Base-by-base conservation (phyloP, 2,888 invertebrate species). In the Rugalucina vietnamica region DNA sequence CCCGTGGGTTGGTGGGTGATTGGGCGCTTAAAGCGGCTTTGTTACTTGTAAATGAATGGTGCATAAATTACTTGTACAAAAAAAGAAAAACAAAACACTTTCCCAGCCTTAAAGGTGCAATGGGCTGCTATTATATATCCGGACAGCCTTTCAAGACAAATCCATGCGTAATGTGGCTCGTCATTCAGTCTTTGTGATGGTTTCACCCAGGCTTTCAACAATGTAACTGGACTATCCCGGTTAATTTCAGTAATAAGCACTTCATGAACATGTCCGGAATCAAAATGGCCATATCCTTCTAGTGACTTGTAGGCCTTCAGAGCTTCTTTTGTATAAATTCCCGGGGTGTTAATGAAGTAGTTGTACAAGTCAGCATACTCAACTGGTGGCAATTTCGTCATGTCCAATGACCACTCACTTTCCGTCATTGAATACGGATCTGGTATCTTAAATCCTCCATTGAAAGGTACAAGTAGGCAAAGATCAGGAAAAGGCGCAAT, bases 241-340 rank as follows among this genome's bases (percentile, higher is more conserved):
- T 18, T 43, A 12, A 43, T 43, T 43, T 43, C 43, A 43, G 43
- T 12, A 43, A 43, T 8, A 43, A 74, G 32, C 1, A 12, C 1
- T 32, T 54, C 57, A 1, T 74, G 54, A 0, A 74, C 74, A 21
- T 74, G 74, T 24, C 74, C 74, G 3, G 54, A 54, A 1, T 21
- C n/a, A n/a, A 54, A 74, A 18, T 43, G 18, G 18, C 18, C 43
- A 54, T 49, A 74, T 24, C 70, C 77, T 18, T 77, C 77, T 3
- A 77, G 70, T 24, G 77, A 77, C n/a, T 70, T 77, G 43, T 77
- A 77, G 24, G 77, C 70, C 32, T 77, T 69, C 10, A 77, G 12
- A 10, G 69, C 29, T 8, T 77, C 43, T 29, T 32, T 39, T 0
- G 77, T 77, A 32, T 77, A 70, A 49, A 70, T 8, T 50, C 77